phyloP scores from a whole-genome alignment of 2,888 invertebrate species.

The Ptilodon capucinus region DNA sequence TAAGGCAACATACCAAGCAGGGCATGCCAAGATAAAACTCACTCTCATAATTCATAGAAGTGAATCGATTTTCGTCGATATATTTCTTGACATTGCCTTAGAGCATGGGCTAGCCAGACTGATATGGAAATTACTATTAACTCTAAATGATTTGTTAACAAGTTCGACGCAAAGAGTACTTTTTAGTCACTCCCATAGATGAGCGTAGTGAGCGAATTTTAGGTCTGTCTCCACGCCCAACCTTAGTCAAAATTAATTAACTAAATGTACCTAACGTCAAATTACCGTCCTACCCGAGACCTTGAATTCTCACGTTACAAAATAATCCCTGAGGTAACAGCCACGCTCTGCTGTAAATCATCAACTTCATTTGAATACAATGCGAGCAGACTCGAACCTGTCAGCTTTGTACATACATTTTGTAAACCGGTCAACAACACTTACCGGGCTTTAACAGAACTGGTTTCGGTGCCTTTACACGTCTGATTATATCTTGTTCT shows the following conservation, averaged over 20 bases:
- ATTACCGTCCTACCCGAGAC: constrained; percentile 7
- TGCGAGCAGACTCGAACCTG: constrained; percentile 46
- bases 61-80: too few species aligned
- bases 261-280: neutral
- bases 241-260: neutral
- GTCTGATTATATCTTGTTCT: constrained; percentile 15
- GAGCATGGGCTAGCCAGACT: too few species aligned
- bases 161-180: too few species aligned
- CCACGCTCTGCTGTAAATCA: constrained; percentile 52
- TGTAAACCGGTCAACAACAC: constrained; percentile 38
- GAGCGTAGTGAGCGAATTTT: too few species aligned
- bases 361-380: constrained; percentile 66
- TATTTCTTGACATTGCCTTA: too few species aligned
- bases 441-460: constrained; percentile 15
- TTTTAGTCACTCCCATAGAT: too few species aligned
- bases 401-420: constrained; percentile 40
- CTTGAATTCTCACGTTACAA: constrained; percentile 33
- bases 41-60: too few species aligned
- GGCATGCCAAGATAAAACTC: too few species aligned
- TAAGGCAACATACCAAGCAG: too few species aligned
- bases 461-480: constrained; percentile 28
- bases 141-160: too few species aligned
- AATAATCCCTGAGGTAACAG: constrained; percentile 45
- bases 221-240: neutral
- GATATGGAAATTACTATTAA: too few species aligned